Conservation (phyloP, 37 sponge, comb jelly and placozoan genomes). For the Geodia barretti region DNA sequence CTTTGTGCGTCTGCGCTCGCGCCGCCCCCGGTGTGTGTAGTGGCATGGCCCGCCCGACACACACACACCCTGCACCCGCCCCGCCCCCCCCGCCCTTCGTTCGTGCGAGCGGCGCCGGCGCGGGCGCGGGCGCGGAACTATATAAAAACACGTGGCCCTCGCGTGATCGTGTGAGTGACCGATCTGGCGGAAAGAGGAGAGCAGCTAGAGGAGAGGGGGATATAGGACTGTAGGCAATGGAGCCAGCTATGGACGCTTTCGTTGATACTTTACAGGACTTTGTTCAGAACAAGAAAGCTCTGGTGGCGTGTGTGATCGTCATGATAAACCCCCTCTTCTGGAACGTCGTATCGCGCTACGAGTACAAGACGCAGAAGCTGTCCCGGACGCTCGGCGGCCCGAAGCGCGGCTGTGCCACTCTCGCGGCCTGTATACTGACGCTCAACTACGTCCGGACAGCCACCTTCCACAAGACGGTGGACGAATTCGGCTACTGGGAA, state of each 20-base stretch:
- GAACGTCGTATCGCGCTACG: constrained; percentile 45
- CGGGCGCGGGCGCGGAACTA: too few species aligned
- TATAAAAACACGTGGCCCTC: too few species aligned
- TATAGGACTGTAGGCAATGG: too few species aligned
- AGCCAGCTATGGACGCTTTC: neutral
- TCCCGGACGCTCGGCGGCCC: constrained; percentile 36
- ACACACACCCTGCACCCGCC: too few species aligned
- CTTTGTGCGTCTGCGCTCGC: too few species aligned
- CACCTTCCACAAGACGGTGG: constrained; percentile 41
- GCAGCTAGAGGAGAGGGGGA: too few species aligned
- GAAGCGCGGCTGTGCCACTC: constrained; percentile 14
- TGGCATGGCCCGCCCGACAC: too few species aligned
- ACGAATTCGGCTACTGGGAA: constrained; percentile 1
- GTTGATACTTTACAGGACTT: neutral
- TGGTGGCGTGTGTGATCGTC: constrained; percentile 18
- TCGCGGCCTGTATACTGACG: constrained; percentile 28
- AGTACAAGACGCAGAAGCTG: constrained; percentile 48
- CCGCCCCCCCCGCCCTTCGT: too few species aligned
- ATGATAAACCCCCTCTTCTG: constrained; percentile 65
- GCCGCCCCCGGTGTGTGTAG: too few species aligned
- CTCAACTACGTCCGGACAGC: constrained; percentile 44
- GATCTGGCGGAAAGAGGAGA: too few species aligned
- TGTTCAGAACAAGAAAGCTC: neutral
- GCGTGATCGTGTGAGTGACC: too few species aligned
- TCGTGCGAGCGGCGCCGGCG: too few species aligned